Evolutionary conservation across 2,113 vertebrate species (phyloP).

Genomic region (Mobula birostris): DNA sequence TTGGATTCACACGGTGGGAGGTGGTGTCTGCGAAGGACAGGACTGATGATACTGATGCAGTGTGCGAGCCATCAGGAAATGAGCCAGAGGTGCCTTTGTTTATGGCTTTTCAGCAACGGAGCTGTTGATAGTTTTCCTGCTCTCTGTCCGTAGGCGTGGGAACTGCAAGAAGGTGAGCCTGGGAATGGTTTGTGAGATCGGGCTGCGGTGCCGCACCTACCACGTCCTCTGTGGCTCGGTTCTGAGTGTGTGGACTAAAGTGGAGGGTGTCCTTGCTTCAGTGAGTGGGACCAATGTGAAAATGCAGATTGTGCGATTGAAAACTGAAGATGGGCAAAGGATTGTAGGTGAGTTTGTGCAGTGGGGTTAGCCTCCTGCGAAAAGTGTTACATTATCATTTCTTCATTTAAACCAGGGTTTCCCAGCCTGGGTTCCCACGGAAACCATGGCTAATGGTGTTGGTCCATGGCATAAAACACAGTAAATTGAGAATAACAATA

Average conservation of each 20-base stretch:
- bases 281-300: conserved; percentile 92
- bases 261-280: conserved; percentile 85
- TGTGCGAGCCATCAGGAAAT: no score
- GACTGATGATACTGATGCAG: no score
- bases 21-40: not conserved
- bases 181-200: conserved; percentile 89
- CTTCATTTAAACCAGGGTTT: no score
- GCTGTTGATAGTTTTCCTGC: not conserved
- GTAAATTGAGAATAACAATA: no score
- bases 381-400: no score
- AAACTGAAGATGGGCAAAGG: conserved; percentile 90
- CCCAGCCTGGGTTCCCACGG: no score
- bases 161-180: conserved; percentile 91
- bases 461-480: no score
- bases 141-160: conserved; percentile 68
- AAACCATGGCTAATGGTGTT: no score
- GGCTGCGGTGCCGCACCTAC: conserved; percentile 84
- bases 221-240: conserved; percentile 90
- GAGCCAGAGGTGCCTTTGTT: not conserved
- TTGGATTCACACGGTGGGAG: no score
- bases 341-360: conserved; percentile 74
- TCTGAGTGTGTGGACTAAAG: conserved; percentile 94
- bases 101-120: not conserved
- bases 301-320: conserved; percentile 91
- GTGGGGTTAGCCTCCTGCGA: not conserved